Base-by-base conservation (phyloP, 2,888 invertebrate genomes). In the Sthenelais limicola region DNA sequence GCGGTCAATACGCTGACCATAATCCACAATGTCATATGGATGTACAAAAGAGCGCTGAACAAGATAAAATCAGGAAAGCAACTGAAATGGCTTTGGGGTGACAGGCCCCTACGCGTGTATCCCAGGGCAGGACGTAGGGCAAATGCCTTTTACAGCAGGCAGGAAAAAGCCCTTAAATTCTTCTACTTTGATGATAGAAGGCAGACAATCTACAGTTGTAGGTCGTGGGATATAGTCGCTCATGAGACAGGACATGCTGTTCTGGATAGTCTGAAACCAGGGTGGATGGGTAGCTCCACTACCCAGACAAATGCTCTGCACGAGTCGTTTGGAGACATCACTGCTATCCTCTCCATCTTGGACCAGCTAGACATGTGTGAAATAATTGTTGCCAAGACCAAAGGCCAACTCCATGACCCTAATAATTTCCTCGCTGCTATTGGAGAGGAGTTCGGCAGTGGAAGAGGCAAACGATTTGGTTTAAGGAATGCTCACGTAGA, bases 311-410 rank as follows among this genome's bases (percentile, higher is more conserved):
- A 48, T 1, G 68, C 68, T 9, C 33, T 68, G n/a, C 68, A 68
- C 35, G 68, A 68, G 52, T 35, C 49, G 9, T 68, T 68, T 24
- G 68, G 51, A 1, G 68, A 68, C 24, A 18, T 68, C 51, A 68
- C 32, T 1, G 7, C 51, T 32, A 68, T 68, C 24, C 51, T 68
- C 68, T 48, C 68, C 33, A 48, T 68, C 5, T 48, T 68, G n/a
- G 68, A 68, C 18, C 49, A 68, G 15, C 33, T 68, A 9, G 68
- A 68, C 35, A 68, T 68, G 68, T 68, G 68, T 51, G 68, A 68
- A 51, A 43, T 48, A 15, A 26, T 68, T 1, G 35, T 68, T 5
- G 68, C 68, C 24, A 33, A 68, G 12, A 51, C 68, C 7, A 48
- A 51, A 35, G 68, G 68, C 2, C 26, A 68, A n/a, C 21, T 68